Base-by-base conservation (phyloP, 2,888 invertebrate species). In the Cataglyphis albicans region DNA sequence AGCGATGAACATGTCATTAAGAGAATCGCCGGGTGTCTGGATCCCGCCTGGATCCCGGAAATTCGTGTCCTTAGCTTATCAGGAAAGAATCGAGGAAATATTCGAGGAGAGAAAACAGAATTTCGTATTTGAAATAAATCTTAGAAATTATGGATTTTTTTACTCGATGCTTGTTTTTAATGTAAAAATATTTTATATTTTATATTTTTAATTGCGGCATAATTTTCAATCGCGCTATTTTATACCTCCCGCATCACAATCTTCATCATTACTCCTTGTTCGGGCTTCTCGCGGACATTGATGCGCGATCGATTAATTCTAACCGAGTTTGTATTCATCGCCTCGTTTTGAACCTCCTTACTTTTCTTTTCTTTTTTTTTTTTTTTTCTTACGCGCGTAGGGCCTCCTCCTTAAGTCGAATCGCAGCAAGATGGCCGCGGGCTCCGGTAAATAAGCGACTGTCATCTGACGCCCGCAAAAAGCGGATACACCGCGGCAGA, bases 381-480 rank as follows among this genome's bases (percentile, higher is more conserved):
- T 85, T 87, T 85, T 84, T 83, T 64, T 65, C 55, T 65, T 65
- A 52, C 78, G 64, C 76, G 81, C 64, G 74, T 78, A 84, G 87
- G 88, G 89, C 90, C 89, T 91, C 91, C 93, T 93, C 92, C 93
- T 93, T 92, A 92, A 93, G 93, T 92, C 93, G 91, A 93, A 92
- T 92, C 90, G 91, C 91, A 91, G 92, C 94, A 94, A 94, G 93
- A 94, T 94, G 94, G 94, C 93, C 92, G 93, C 93, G 89, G 88
- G 92, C 90, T 90, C 92, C 92, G 93, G 93, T 94, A 94, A 94
- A 94, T 94, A 94, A 94, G 93, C 93, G 93, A 93, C 94, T 94
- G 94, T 94, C 94, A 94, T 94, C 93, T 94, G 94, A 94, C 93
- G 92, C 94, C 92, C 91, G 93, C 93, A 94, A 94, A 94, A 94